These are phyloP conservation scores for Pongo pygmaeus DNA, from an alignment of 2,113 vertebrate genomes.

Conservation along the genomic window DNA sequence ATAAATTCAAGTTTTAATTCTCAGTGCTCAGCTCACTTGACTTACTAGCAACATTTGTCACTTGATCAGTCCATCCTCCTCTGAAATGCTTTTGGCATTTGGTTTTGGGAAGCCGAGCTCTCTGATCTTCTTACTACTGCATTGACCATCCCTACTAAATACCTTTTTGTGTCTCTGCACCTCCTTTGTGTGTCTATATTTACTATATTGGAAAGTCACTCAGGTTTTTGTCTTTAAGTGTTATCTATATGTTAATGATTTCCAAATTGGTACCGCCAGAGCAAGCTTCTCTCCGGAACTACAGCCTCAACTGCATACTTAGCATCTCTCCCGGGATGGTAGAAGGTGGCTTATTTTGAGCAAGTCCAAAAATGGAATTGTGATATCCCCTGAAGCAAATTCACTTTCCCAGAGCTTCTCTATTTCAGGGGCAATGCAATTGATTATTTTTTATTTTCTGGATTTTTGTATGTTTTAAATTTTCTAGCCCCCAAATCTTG, in stretches of 20 bases:
- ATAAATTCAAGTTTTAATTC: background rate
- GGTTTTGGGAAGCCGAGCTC: background rate
- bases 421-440: background rate
- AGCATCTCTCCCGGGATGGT: background rate
- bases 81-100: background rate
- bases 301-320: background rate
- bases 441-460: background rate
- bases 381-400: background rate
- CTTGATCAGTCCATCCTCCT: background rate
- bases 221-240: background rate
- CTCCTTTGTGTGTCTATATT: background rate
- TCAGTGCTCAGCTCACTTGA: background rate
- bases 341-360: background rate
- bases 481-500: background rate
- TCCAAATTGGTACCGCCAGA: background rate
- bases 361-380: background rate
- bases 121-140: background rate
- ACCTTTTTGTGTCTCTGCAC: background rate
- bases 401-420: background rate
- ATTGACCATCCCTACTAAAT: background rate
- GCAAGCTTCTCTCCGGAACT: background rate
- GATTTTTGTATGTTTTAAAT: background rate
- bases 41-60: background rate
- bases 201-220: background rate
- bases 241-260: background rate